Evolutionary conservation across 1,140 invertebrate species (phyloP).

Genomic region (Drosophila insularis): DNA sequence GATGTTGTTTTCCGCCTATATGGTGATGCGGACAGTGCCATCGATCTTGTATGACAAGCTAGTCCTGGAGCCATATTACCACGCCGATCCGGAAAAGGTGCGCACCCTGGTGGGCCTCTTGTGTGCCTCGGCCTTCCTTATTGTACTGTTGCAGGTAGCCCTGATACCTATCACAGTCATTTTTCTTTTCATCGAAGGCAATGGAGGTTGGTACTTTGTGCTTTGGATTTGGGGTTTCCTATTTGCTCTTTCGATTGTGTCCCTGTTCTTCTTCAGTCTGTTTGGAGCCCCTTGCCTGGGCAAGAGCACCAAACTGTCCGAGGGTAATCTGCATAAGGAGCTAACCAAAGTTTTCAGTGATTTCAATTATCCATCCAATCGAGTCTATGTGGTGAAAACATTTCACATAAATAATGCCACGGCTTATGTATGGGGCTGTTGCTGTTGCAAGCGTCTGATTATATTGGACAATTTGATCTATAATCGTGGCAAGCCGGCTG

Average conservation of each 20-base stretch:
- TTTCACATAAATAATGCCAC: conserved; percentile 7
- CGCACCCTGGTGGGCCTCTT: conserved; percentile 46
- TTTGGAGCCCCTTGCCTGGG: conserved; percentile 44
- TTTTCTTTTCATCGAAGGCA: conserved; percentile 26
- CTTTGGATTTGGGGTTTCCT: conserved; percentile 32
- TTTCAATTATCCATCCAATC: conserved; percentile 15
- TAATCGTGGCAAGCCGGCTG: conserved; percentile 19
- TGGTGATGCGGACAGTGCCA: conserved; percentile 40
- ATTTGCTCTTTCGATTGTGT: not conserved
- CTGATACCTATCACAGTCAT: conserved; percentile 46
- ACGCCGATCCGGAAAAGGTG: conserved; percentile 1
- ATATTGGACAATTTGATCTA: conserved; percentile 39
- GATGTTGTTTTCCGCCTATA: conserved; percentile 31
- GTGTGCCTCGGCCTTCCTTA: conserved; percentile 30
- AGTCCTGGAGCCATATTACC: conserved; percentile 26
- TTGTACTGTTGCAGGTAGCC: conserved; percentile 44
- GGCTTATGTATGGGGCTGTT: conserved; percentile 34
- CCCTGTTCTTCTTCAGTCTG: not conserved
- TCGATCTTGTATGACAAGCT: conserved; percentile 46
- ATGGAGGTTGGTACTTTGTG: conserved; percentile 3
- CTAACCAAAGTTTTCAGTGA: not conserved
- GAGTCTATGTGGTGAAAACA: conserved; percentile 29
- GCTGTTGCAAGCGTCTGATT: conserved; percentile 30
- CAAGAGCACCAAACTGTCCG: not conserved
- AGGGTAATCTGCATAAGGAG: not conserved